Evolutionary conservation across 2,888 invertebrate genomes (phyloP), one percentile per base, ranked within the genome.

Genomic region (Parthenolecanium corni): DNA sequence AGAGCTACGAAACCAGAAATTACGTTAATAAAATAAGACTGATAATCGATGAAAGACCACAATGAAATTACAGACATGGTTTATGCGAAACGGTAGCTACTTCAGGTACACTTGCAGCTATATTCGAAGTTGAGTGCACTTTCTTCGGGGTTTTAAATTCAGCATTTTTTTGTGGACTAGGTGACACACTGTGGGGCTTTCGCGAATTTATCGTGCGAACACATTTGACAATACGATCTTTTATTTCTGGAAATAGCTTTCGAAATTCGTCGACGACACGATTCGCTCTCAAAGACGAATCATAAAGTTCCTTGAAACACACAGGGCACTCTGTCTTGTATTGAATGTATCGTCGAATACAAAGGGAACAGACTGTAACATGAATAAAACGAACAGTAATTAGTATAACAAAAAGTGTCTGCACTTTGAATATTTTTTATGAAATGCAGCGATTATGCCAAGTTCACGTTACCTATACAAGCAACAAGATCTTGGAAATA

Each of bases 341-440:
- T 65, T 73, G 73, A 65, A 78, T 71, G 68, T 74, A 77, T 52
- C 75, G 76, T 54, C 79, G 71, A 54, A 79, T 78, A 66, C 79
- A 79, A 24, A 77, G 64, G 1, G 78, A 78, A 67, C 79, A 79
- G 71, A 75, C 78, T 78, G 70, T 64, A 73, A 73, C 65, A 62
- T 56, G 52, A 64, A 66, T 61, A 58, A 52, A 24, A 52, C 5
- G 20, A 53, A 12, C 2, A 25, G 3, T 16, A 24, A n/a, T 52
- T 6, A 0, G 6, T 40, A 25, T 23, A 16, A 5, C 16, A 23
- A 18, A 18, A n/a, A n/a, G n/a, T n/a, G n/a, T n/a, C n/a, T n/a
- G n/a, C n/a, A n/a, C n/a, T n/a, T n/a, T n/a, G n/a, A n/a, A n/a
- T n/a, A n/a, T n/a, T n/a, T n/a, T n/a, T n/a, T n/a, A n/a, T n/a